Evolutionary conservation across 1,140 invertebrate genomes (phyloP).

Genomic region (Orussus abietinus): DNA sequence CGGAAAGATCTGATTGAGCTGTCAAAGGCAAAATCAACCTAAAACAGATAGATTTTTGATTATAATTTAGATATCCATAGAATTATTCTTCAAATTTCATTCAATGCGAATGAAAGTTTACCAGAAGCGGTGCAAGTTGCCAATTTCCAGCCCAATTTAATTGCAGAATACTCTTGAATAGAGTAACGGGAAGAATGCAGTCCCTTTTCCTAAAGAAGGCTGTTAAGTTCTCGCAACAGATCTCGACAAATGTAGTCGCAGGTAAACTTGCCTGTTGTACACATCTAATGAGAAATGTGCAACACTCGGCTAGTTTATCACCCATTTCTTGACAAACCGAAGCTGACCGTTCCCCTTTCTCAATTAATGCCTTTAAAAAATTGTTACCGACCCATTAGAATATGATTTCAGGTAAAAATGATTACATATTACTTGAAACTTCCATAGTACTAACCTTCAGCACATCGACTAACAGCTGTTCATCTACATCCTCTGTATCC

Average conservation of each 20-base stretch:
- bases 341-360: slow-evolving; percentile 61
- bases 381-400: background rate
- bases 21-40: slow-evolving; percentile 60
- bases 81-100: background rate
- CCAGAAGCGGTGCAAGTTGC: slow-evolving; percentile 53
- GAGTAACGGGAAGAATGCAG: slow-evolving; percentile 59
- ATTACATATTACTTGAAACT: slow-evolving; percentile 8
- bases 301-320: slow-evolving; percentile 63
- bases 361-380: slow-evolving; percentile 58
- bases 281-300: slow-evolving; percentile 63
- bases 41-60: slow-evolving; percentile 12
- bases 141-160: slow-evolving; percentile 61
- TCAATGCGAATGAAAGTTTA: slow-evolving; percentile 12
- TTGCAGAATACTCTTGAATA: slow-evolving; percentile 64
- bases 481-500: slow-evolving; percentile 56
- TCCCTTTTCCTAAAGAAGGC: slow-evolving; percentile 61
- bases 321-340: slow-evolving; percentile 65
- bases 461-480: slow-evolving; percentile 55
- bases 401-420: slow-evolving; percentile 1
- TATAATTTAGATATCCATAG: slow-evolving; percentile 1
- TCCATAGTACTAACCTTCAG: slow-evolving; percentile 31
- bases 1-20: slow-evolving; percentile 59
- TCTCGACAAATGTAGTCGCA: slow-evolving; percentile 45
- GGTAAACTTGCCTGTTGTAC: slow-evolving; percentile 46
- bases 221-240: slow-evolving; percentile 55